Evolutionary conservation across 2,797 vertebrate species (phyloP).

Genomic region (Gastrophryne carolinensis): DNA sequence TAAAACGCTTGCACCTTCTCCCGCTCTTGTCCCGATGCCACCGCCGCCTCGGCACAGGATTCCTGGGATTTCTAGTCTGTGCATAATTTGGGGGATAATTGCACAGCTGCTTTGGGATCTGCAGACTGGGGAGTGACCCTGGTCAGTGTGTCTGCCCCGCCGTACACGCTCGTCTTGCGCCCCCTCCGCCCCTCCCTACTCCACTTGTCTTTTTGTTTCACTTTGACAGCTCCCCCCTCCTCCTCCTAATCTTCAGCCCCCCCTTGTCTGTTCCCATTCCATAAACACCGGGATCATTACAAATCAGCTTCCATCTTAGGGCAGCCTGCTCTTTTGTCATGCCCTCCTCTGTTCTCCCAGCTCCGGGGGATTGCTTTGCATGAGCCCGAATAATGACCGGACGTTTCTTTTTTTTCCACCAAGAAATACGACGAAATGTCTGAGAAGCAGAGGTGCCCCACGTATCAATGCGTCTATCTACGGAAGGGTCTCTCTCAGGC

Average conservation of each 20-base stretch:
- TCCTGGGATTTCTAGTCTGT: conserved; percentile 58
- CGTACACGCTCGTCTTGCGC: conserved; percentile 67
- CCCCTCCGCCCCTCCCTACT: conserved; percentile 63
- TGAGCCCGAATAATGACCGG: too few relatives aligned
- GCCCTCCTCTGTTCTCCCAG: not conserved
- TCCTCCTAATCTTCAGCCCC: conserved; percentile 38
- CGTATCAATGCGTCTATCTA: too few relatives aligned
- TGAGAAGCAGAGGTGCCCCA: too few relatives aligned
- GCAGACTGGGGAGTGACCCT: conserved; percentile 63
- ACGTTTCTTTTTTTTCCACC: too few relatives aligned
- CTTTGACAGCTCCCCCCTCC: conserved; percentile 60
- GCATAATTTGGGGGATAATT: conserved; percentile 69
- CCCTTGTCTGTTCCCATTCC: conserved; percentile 55
- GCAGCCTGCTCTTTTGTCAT: conserved; percentile 42
- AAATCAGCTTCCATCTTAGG: conserved; percentile 50
- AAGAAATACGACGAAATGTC: too few relatives aligned
- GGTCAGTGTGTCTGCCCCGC: conserved; percentile 62
- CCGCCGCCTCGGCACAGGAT: conserved; percentile 41
- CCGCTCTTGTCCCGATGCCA: conserved; percentile 33
- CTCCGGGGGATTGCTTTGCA: conserved; percentile 3
- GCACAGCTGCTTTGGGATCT: conserved; percentile 63
- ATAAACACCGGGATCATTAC: conserved; percentile 28
- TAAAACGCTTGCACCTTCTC: conserved; percentile 60
- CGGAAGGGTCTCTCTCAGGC: too few relatives aligned
- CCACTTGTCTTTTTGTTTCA: conserved; percentile 45